Percentiles rank a stretch among this genome's conserved stretches.
Evolutionary conservation across 2,797 vertebrate species (phyloP).

Genomic region (Sebastes flavidus): DNA sequence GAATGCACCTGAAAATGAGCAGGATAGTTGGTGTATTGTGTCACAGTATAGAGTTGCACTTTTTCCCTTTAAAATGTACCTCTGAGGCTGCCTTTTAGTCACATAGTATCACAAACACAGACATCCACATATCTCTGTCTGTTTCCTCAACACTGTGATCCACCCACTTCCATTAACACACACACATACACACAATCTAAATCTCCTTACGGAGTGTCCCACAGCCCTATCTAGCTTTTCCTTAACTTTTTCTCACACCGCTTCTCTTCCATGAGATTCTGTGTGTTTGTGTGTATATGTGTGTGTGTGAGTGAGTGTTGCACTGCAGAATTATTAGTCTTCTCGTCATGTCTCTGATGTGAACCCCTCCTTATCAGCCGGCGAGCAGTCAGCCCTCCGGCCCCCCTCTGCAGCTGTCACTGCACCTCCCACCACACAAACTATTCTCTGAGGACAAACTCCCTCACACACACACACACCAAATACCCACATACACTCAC

Average conservation of each 20-base stretch:
- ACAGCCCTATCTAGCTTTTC: conserved; percentile 47
- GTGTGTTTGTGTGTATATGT: background rate
- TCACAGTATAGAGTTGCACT: too few relatives aligned
- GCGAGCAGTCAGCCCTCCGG: conserved; percentile 86
- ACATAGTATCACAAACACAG: background rate
- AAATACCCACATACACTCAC: conserved; percentile 70
- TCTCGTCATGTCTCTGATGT: conserved; percentile 82
- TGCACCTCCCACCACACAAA: conserved; percentile 64
- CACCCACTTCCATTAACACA: background rate
- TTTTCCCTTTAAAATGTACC: background rate
- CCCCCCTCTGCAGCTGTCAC: conserved; percentile 88
- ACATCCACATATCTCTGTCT: background rate
- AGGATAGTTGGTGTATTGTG: too few relatives aligned
- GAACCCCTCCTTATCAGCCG: conserved; percentile 92
- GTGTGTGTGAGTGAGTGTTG: conserved; percentile 3
- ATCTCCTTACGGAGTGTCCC: conserved; percentile 6
- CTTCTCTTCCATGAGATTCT: conserved; percentile 38
- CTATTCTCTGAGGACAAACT: conserved; percentile 68
- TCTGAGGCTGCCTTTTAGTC: background rate
- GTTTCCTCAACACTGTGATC: background rate
- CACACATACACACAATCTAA: background rate
- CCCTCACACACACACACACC: conserved; percentile 65
- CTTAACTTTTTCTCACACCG: conserved; percentile 51
- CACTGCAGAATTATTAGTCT: conserved; percentile 82
- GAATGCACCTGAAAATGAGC: too few relatives aligned